Conservation (phyloP, 30 jellyfish, hydroid and myxozoan species). For the Cassiopea xamachana region DNA sequence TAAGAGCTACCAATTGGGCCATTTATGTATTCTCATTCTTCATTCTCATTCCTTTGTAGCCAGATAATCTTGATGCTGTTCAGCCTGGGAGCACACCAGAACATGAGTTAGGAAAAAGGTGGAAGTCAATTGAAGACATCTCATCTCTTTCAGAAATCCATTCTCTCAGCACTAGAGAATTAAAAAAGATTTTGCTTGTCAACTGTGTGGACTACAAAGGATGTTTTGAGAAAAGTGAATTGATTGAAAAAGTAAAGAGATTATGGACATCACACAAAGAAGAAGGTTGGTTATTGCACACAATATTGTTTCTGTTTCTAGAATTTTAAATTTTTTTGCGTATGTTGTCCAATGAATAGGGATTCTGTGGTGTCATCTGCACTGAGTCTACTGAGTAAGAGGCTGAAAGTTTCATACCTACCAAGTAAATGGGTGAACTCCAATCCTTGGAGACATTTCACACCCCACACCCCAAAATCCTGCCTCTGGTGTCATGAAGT, state of each 20-base stretch:
- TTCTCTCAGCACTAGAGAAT: constrained; percentile 63
- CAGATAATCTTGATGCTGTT: constrained; percentile 45
- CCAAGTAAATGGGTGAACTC: too few relatives aligned
- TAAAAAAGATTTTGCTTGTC: constrained; percentile 87
- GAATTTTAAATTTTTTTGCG: too few relatives aligned
- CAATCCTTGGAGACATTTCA: too few relatives aligned
- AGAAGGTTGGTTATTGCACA: neutral
- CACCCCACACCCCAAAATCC: too few relatives aligned
- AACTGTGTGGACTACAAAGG: constrained; percentile 92
- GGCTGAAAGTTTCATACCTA: too few relatives aligned
- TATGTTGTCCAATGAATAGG: too few relatives aligned
- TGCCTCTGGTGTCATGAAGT: too few relatives aligned
- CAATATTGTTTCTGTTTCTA: neutral
- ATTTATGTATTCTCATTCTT: too few relatives aligned
- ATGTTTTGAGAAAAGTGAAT: constrained; percentile 88
- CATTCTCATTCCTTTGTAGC: constrained; percentile 12
- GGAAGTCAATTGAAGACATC: constrained; percentile 90
- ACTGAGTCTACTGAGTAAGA: too few relatives aligned
- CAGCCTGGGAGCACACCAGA: neutral
- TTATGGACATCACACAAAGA: constrained; percentile 69
- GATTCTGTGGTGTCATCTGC: too few relatives aligned
- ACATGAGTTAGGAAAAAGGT: constrained; percentile 18
- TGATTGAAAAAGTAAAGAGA: constrained; percentile 86
- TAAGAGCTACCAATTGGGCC: too few relatives aligned
- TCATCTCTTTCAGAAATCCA: constrained; percentile 70